Percentiles rank a stretch among this genome's conserved stretches.
phyloP scores from a whole-genome alignment of 2,113 vertebrate genomes.

The Hystrix cristata region DNA sequence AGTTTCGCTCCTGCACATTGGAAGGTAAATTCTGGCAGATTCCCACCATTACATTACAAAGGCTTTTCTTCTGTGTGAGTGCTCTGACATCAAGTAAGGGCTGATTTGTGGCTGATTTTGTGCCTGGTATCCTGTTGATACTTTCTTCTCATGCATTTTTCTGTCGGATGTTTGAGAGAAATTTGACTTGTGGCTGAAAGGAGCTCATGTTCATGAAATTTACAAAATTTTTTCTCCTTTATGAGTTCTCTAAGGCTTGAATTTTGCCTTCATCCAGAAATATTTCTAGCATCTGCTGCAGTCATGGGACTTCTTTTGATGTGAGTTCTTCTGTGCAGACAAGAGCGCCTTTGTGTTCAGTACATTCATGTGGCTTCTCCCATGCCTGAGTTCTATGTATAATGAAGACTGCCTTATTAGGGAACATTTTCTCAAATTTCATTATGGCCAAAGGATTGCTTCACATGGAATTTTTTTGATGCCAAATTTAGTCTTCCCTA shows the following conservation, averaged over 20 bases:
- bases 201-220: background rate
- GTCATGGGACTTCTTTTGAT: background rate
- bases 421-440: background rate
- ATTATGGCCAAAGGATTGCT: background rate
- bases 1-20: background rate
- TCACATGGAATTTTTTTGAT: background rate
- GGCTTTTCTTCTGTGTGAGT: background rate
- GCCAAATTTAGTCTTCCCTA: background rate
- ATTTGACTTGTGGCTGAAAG: background rate
- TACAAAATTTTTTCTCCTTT: background rate
- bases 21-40: background rate
- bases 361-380: accelerated
- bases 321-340: background rate
- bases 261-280: background rate
- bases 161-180: background rate
- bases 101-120: background rate
- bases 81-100: background rate
- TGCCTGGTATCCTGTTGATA: background rate
- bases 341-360: background rate
- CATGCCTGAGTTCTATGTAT: background rate
- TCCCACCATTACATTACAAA: background rate
- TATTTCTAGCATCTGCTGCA: background rate
- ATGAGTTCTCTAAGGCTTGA: background rate
- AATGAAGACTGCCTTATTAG: background rate
- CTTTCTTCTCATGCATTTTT: background rate